Base-by-base conservation (phyloP, 2,888 invertebrate species). In the Petrolisthes cinctipes region DNA sequence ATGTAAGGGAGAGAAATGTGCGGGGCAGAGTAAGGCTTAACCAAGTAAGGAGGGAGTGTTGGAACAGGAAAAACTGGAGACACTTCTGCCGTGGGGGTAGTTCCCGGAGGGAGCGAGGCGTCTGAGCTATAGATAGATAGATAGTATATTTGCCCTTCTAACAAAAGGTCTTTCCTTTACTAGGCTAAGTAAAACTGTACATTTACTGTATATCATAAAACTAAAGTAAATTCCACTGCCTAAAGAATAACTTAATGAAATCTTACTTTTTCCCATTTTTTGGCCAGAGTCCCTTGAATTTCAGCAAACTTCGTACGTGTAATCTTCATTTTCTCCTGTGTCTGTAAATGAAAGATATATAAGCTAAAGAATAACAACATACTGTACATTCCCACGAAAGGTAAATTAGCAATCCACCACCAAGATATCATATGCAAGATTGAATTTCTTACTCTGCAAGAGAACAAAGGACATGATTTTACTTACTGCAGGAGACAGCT, bases 221-320 rank as follows among this genome's bases (percentile, higher is more conserved):
- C n/a, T n/a, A n/a, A n/a, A n/a, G n/a, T n/a, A n/a, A n/a, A n/a
- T n/a, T n/a, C n/a, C 5, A 20, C 5, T 4, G 37, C 4, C 20
- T 14, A 5, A 37, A 20, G 20, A 76, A 37, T 5, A 37, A 76
- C 5, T 5, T n/a, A 76, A 7, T 5, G 76, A 51, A 37, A 71
- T 71, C 83, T 51, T 23, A 89, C 90, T 85, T 89, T 86, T 9
- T 85, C 83, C 90, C 90, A 89, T 56, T 90, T 90, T 51, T 73
- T 53, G 6, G 73, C 53, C 71, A 90, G 51, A 7, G 89, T 84
- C 20, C 51, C 23, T 56, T 57, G 84, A 23, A 90, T 76, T 23
- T 86, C 37, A 20, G 71, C 54, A 71, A 90, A 90, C 54, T 86
- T 86, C 14, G 37, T 51, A 73, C 89, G 81, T 7, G 57, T 82